Evolutionary conservation across 2,113 vertebrate genomes (phyloP).

Genomic region (Lamprotornis superbus): DNA sequence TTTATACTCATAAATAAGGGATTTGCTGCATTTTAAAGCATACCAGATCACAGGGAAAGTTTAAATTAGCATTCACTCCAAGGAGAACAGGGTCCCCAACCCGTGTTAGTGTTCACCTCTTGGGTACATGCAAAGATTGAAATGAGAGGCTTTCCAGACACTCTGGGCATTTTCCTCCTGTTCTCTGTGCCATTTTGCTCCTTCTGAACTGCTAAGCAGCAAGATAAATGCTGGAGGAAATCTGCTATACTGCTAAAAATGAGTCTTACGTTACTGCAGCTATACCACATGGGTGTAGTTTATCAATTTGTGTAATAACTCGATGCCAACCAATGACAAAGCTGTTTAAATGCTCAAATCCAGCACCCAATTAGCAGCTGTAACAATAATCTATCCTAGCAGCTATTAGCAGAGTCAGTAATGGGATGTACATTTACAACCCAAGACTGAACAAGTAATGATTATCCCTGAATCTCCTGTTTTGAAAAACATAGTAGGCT

Average conservation of each 20-base stretch:
- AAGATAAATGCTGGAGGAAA: background rate
- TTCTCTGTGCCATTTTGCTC: background rate
- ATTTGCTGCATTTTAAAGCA: conserved; percentile 51
- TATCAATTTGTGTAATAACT: background rate
- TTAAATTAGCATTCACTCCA: conserved; percentile 43
- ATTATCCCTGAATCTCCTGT: background rate
- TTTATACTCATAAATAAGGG: conserved; percentile 65
- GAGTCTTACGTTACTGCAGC: background rate
- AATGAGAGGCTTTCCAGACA: conserved; percentile 39
- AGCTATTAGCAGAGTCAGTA: background rate
- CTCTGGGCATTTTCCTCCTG: background rate
- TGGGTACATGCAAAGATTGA: background rate
- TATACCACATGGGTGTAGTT: background rate
- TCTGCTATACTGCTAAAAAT: background rate
- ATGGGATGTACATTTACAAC: background rate
- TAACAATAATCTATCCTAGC: background rate
- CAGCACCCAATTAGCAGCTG: background rate
- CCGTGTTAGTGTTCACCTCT: conserved; percentile 30
- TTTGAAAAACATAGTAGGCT: background rate
- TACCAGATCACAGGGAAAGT: conserved; percentile 51
- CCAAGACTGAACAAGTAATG: background rate
- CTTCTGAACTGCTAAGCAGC: background rate
- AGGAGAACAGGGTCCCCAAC: conserved; percentile 8
- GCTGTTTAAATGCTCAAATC: background rate
- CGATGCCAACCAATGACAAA: background rate